A percentile compares a stretch with the other conserved stretches of the same genome.
phyloP scores from a whole-genome alignment of 2,888 invertebrate genomes.

The Chrysomela aeneicollis region DNA sequence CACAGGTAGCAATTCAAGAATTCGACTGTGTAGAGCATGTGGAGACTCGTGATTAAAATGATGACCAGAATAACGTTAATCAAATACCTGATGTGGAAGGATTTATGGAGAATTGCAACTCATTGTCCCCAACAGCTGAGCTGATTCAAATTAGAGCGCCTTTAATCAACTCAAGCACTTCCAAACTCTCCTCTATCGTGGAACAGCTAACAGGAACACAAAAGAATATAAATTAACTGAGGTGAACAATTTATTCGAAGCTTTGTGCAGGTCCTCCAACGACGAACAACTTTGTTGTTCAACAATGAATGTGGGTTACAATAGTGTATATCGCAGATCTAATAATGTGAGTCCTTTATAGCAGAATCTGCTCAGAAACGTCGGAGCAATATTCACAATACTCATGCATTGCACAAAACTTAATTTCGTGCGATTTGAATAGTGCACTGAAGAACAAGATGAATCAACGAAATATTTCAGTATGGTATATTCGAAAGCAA shows the following conservation, averaged over 20 bases:
- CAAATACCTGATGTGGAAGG: no score
- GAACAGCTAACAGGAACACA: neutral
- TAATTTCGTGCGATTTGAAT: no score
- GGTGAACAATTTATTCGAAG: neutral
- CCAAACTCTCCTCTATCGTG: neutral
- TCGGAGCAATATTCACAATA: neutral
- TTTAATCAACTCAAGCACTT: slow-evolving; percentile 4
- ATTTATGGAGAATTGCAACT: neutral
- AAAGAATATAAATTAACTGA: slow-evolving; percentile 5
- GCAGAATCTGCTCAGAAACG: neutral
- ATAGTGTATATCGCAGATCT: neutral
- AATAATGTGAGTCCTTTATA: neutral
- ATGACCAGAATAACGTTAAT: no score
- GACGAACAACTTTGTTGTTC: neutral
- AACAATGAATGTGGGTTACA: neutral
- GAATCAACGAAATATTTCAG: no score
- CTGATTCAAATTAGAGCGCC: neutral
- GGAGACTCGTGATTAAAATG: no score
- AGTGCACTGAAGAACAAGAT: no score
- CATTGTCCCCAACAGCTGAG: neutral
- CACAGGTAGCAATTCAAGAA: no score
- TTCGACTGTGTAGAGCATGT: no score
- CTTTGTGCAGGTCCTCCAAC: neutral
- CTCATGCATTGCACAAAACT: no score
- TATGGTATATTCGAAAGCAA: no score